Evolutionary conservation across 2,797 vertebrate genomes (phyloP), one percentile per base, ranked within the genome.

Genomic region (Cynopterus sphinx): DNA sequence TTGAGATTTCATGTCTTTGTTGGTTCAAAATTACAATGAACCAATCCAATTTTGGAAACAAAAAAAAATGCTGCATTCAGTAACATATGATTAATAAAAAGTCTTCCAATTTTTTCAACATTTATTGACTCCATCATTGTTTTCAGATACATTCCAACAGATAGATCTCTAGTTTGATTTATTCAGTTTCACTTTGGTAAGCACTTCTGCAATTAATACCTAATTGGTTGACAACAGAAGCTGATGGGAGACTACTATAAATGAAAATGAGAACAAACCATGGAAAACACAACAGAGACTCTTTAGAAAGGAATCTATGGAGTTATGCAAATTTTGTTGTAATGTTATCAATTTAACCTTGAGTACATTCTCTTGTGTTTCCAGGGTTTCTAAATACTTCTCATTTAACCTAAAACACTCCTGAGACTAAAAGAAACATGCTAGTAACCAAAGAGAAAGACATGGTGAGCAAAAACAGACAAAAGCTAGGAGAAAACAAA

Each of bases 331-430:
- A 89, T 89, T 88, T 84, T 57, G 0, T 89, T 83, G 19, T 84
- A 92, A 82, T 21, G 22, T 89, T 89, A 46, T 24, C 33, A 77
- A 83, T 87, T 95, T 91, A 96, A 81, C 26, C 26, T 67, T 57
- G 46, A 90, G 88, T 3, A 91, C 63, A 89, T 94, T 86, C 53
- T 91, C 83, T 11, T 46, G 7, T 78, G 90, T 92, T 97, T 92
- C 73, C 91, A 9, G 17, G 68, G 15, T 71, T 97, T 82, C 63
- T 92, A 96, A 95, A 94, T 92, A 57, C 13, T 82, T 92, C 46
- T 88, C 22, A 92, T 86, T 96, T 91, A 88, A 88, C 12, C 31
- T 43, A 83, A 92, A 91, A 31, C 28, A 83, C 41, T 70, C 39
- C 46, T 92, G n/a, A 94, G 95, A 83, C 28, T 70, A 75, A 41